Base-by-base conservation (phyloP, 64 coral and sea anemone genomes). In the Montipora efflorescens region DNA sequence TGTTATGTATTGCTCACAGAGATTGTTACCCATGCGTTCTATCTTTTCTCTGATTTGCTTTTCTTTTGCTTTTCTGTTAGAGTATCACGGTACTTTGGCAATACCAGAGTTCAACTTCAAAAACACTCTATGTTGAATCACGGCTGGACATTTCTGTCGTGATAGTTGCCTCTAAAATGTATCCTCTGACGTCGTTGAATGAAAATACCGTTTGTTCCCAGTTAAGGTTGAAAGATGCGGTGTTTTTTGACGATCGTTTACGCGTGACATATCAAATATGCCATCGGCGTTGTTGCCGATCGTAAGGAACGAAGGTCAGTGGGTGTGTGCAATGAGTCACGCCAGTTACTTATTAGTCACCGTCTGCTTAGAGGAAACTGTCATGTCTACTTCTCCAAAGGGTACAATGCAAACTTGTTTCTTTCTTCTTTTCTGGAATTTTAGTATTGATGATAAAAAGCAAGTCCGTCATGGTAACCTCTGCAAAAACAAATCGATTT, bases 191-290 rank as follows among this genome's bases (percentile, higher is more conserved):
- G 25, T 83, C 59, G 25, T 12, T 48, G 44, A 19, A 48, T n/a
- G 46, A 86, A 46, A 67, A 84, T 13, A 71, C 62, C 43, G 62
- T 36, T 46, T 86, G 82, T 86, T 71, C 66, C 49, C 52, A 55
- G 52, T 72, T 59, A 86, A 72, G 64, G 64, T 86, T 86, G 82
- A 86, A 86, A 86, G 82, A 8, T 11, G 82, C 82, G 46, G 62
- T 9, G 19, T 86, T 72, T 86, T 86, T 86, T 45, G 82, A 23
- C 23, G 23, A 23, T 23, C 23, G 23, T 23, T 23, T 23, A 23
- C 23, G 23, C 23, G 23, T 23, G 23, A 23, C 23, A 23, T 23
- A 23, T 23, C 23, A 23, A 23, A 23, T 23, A 23, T 23, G 23
- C 23, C 62, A n/a, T 71, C 82, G 82, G 82, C 66, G 5, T 49